A percentile compares a stretch with the other conserved stretches of the same genome.
phyloP scores from a whole-genome alignment of 2,113 vertebrate species.

The Parus major region DNA sequence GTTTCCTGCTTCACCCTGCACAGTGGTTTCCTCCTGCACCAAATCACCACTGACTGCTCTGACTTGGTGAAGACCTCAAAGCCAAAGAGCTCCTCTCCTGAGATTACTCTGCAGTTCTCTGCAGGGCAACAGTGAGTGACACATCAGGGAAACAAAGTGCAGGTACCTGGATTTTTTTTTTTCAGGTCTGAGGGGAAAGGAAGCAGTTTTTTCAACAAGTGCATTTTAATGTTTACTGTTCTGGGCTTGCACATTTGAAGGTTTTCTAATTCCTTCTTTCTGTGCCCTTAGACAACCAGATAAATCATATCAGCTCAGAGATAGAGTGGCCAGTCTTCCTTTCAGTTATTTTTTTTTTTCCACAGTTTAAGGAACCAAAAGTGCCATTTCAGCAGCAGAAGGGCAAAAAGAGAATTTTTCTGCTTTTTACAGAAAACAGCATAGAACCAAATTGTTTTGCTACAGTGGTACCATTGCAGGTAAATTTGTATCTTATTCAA shows the following conservation, averaged over 20 bases:
- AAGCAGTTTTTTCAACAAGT: background rate
- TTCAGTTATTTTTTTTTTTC: background rate
- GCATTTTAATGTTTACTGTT: background rate
- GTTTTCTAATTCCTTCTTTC: background rate
- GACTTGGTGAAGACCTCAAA: background rate
- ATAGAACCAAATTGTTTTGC: background rate
- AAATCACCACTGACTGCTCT: background rate
- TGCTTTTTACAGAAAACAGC: background rate
- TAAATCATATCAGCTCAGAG: background rate
- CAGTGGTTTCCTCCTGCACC: background rate
- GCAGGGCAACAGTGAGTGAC: background rate
- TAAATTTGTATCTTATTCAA: background rate
- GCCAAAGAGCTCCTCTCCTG: conserved; percentile 31
- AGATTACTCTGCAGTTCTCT: background rate
- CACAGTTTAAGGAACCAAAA: conserved; percentile 30
- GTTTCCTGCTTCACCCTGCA: background rate
- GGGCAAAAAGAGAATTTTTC: background rate
- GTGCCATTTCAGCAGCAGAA: conserved; percentile 24
- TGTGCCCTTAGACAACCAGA: background rate
- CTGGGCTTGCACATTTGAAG: background rate
- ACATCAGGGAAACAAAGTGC: background rate
- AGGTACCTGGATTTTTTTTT: background rate
- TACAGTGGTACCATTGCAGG: background rate
- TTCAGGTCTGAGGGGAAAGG: background rate
- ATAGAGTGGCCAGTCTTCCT: background rate